Conservation (phyloP, 2,113 vertebrate genomes). For the Ploceus nigricollis region DNA sequence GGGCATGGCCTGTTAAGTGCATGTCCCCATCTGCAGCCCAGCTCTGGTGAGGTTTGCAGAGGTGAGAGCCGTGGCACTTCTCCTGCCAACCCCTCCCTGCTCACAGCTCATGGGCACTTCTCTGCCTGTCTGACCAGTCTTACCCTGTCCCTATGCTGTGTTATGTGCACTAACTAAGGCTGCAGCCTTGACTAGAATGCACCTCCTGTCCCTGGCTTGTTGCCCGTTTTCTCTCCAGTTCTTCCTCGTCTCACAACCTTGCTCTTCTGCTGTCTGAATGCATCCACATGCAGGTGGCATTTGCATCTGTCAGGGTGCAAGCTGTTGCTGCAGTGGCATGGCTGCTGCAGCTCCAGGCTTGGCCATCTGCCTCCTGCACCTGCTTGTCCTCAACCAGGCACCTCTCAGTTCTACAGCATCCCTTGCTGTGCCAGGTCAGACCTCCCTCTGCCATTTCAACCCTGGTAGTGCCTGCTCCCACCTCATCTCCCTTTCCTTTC, state of each 20-base stretch:
- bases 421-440: neutral
- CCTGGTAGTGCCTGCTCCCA: neutral
- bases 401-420: neutral
- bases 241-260: neutral
- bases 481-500: neutral
- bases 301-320: neutral
- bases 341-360: neutral
- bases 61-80: neutral
- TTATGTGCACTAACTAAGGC: neutral
- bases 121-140: neutral
- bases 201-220: accelerated
- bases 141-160: accelerated
- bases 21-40: neutral
- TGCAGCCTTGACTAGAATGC: neutral
- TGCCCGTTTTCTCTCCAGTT: neutral
- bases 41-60: neutral
- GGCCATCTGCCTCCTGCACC: neutral
- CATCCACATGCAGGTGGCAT: neutral
- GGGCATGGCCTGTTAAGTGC: neutral
- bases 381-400: neutral
- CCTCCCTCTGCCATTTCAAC: neutral
- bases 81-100: neutral
- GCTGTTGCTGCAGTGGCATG: neutral
- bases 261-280: neutral
- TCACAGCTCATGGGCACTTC: accelerated